Percentiles rank a stretch among this genome's conserved stretches.
Conservation (phyloP, 2,888 invertebrate species). For the Pseudeuparius sepicola region DNA sequence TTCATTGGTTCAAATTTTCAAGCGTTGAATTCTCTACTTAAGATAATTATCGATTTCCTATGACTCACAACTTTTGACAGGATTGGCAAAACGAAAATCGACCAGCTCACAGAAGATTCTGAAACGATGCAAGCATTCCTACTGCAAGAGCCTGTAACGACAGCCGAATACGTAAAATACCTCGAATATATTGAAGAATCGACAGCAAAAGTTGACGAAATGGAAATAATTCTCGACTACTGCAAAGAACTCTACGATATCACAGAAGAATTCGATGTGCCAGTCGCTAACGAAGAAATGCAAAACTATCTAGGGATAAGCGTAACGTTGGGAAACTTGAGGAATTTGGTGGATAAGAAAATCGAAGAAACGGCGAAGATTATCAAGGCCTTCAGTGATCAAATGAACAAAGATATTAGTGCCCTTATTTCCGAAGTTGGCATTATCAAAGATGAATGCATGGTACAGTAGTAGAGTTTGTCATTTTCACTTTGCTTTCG, state of each 20-base stretch:
- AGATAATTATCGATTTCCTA: too few species aligned
- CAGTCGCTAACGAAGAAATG: conserved; percentile 62
- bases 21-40: conserved; percentile 7
- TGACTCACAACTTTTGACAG: conserved; percentile 38
- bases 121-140: conserved; percentile 56
- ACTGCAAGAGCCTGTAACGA: conserved; percentile 52
- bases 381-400: conserved; percentile 58
- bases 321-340: conserved; percentile 50
- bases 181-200: conserved; percentile 60
- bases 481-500: neutral
- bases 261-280: conserved; percentile 69
- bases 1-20: too few species aligned
- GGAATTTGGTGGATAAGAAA: conserved; percentile 60
- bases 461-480: conserved; percentile 41
- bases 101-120: conserved; percentile 46
- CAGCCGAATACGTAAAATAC: conserved; percentile 62
- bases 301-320: conserved; percentile 53
- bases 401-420: conserved; percentile 69
- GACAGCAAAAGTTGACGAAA: conserved; percentile 52
- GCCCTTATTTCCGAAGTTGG: conserved; percentile 63
- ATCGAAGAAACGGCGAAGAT: conserved; percentile 59
- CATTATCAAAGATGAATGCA: conserved; percentile 59
- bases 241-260: conserved; percentile 75
- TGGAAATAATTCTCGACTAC: conserved; percentile 68
- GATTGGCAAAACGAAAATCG: conserved; percentile 52